Base-by-base conservation (phyloP, 2,888 invertebrate genomes). In the Melanargia galathea region DNA sequence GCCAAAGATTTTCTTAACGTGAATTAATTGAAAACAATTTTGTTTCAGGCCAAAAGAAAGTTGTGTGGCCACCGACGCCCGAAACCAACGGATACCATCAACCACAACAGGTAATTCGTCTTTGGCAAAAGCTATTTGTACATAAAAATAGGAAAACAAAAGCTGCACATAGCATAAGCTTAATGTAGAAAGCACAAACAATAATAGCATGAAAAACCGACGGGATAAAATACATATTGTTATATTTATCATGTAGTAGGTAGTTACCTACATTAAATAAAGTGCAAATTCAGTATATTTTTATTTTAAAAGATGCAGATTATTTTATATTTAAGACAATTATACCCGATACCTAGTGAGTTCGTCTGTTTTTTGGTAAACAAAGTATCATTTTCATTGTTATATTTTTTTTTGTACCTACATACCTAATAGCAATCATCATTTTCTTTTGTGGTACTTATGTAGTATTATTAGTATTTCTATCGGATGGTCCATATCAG, bases 51-150 rank as follows among this genome's bases (percentile, higher is more conserved):
- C 93, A 95, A 76, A 97, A 96, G 92, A 94, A 96, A 90, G 96
- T 97, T 78, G 95, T 96, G 86, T 97, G 97, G 97, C 97, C 97
- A 71, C 96, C 96, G 72, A 94, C 94, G 81, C 94, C 94, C 71
- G 93, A 94, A 83, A 93, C 94, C 71, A 92, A 93, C 86, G 93
- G 93, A 63, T 89, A 93, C 74, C 92, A 93, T 72, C 92, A 93
- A 76, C 71, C 90, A 82, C 93, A 92, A 81, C 94, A 94, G 93
- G 95, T 95, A 92, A 71, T 55, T 20, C 20, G 6, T 26, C 30
- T 54, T 79, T 72, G 73, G 49, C 69, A 70, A 72, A 76, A 70
- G 63, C 73, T 72, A 71, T 75, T 74, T 71, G 75, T 54, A 57
- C n/a, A 62, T 65, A 63, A 71, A 77, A 62, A 66, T 68, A 71